A percentile compares a stretch with the other conserved stretches of the same genome.
phyloP scores from a whole-genome alignment of 2,113 vertebrate species.

The Sinocyclocheilus rhinocerous region DNA sequence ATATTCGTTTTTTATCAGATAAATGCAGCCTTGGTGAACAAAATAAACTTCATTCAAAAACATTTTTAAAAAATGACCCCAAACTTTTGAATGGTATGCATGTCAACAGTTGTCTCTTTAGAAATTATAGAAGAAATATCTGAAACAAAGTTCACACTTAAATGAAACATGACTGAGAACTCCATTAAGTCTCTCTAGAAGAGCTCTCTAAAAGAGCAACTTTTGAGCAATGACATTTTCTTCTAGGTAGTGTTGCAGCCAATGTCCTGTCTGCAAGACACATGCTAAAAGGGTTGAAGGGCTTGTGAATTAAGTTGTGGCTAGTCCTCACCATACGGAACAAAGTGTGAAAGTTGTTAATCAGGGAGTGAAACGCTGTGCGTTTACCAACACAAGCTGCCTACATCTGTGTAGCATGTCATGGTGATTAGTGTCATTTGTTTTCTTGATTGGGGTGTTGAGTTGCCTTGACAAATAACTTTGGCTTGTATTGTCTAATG shows the following conservation, averaged over 20 bases:
- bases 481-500: slow-evolving; percentile 31
- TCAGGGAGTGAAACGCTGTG: slow-evolving; percentile 70
- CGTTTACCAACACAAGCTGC: slow-evolving; percentile 74
- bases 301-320: slow-evolving; percentile 11
- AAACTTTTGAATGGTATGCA: not conserved
- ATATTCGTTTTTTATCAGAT: not conserved
- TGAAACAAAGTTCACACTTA: not conserved
- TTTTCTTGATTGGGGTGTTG: slow-evolving; percentile 68
- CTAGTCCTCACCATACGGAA: slow-evolving; percentile 42
- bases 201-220: not conserved
- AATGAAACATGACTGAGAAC: not conserved
- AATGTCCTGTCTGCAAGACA: too few relatives aligned
- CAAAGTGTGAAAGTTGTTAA: slow-evolving; percentile 66
- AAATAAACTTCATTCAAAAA: not conserved
- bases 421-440: slow-evolving; percentile 75
- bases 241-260: too few relatives aligned
- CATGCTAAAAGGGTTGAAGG: too few relatives aligned
- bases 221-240: not conserved
- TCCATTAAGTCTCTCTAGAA: not conserved
- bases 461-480: slow-evolving; percentile 68
- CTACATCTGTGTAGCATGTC: slow-evolving; percentile 72
- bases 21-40: not conserved
- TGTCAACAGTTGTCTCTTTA: not conserved
- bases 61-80: not conserved
- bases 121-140: not conserved